Evolutionary conservation across 2,888 invertebrate genomes (phyloP), one percentile per base, ranked within the genome.

Genomic region (Xanthorhoe spadicearia): DNA sequence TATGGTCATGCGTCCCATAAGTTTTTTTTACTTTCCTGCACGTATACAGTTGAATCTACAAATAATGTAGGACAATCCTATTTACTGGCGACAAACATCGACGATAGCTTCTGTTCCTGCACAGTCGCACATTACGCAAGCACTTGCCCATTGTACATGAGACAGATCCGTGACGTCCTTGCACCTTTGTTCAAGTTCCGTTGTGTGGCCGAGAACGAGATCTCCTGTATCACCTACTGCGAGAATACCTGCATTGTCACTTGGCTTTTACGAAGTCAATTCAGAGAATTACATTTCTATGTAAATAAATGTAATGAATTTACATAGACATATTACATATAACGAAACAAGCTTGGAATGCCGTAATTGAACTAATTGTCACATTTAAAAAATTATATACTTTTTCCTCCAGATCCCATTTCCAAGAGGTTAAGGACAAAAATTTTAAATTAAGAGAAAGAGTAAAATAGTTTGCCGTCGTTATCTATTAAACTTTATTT

Each of bases 121-220:
- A 57, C 61, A 61, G 61, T 60, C 46, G 19, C 46, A 55, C 17
- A 54, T 54, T 61, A 66, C 57, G 38, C 50, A 66, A 61, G 23
- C 53, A 35, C 52, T 38, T 69, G 61, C 49, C 52, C 70, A 83
- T 87, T 87, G 83, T 87, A 71, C 65, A 58, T 61, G 72, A 67
- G 72, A 74, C 74, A 66, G 74, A 68, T 66, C 77, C 87, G 83
- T 87, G 84, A 84, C 86, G 88, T 84, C 88, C 88, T 87, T 87
- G 86, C 77, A 72, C 74, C 81, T 81, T 85, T 87, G 85, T 85
- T 66, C 71, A 69, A 66, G 74, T 74, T 71, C 75, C 71, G 77
- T 75, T 69, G 72, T 69, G 68, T 69, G 72, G 64, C 70, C 64
- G 62, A 70, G 70, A 73, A 66, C 74, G 15, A 56, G 55, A 55